Base-by-base conservation (phyloP, 2,113 vertebrate genomes). In the Eurystomus gularis region DNA sequence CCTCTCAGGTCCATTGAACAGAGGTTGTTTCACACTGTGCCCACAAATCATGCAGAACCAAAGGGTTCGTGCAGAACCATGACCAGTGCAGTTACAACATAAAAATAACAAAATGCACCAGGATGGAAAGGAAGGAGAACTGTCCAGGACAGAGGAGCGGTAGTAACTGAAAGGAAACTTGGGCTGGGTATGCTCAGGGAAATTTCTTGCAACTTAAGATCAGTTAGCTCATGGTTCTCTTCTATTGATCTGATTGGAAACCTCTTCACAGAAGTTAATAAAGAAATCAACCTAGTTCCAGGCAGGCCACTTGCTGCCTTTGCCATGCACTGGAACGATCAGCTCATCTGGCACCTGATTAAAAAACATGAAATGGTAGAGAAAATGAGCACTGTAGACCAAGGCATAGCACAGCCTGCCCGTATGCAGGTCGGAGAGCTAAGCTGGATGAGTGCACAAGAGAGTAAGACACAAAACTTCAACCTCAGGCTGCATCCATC, bases 341-440 rank as follows among this genome's bases (percentile, higher is more conserved):
- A 48, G 8, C 25, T 72, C 16, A 25, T 44, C 7, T 49, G 58
- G 23, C 20, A 71, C 51, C 7, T n/a, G 39, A 54, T 9, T 37
- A 20, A 54, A 62, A 52, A 52, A 3, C 44, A 42, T 7, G 9
- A 75, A 37, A 37, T 24, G 33, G 15, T 42, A 44, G 31, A 57
- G 44, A 40, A 80, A 65, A 58, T 3, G 11, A 83, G 33, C 23
- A 40, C 15, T 23, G 21, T 2, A 72, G 78, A 7, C 6, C 0
- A 3, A 78, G 24, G 17, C 40, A 31, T 31, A 66, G 35, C 42
- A 4, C 42, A 48, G 23, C n/a, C 54, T 65, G 61, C 21, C 29
- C 10, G 21, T 29, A 25, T 0, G 2, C 11, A 16, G n/a, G 3
- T 55, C 2, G 2, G 61, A 57, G 13, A 46, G 9, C 68, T 39